A percentile compares a stretch with the other conserved stretches of the same genome.
Evolutionary conservation across 2,113 vertebrate genomes (phyloP).

Genomic region (Bungarus multicinctus): DNA sequence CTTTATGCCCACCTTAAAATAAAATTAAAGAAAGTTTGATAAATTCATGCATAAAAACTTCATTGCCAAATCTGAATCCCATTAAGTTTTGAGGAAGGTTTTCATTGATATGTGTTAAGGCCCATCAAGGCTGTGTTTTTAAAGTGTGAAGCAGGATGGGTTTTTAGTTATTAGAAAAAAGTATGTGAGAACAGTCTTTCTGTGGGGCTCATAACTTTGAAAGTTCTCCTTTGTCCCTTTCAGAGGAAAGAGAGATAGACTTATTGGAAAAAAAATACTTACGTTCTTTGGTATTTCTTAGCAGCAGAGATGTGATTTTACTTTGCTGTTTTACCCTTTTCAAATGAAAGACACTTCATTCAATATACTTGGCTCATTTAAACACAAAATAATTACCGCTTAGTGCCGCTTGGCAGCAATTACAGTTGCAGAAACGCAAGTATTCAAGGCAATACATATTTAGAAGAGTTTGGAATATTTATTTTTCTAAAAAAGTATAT

Average conservation of each 20-base stretch:
- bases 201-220: background rate
- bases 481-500: background rate
- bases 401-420: background rate
- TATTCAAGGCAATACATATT: background rate
- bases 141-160: background rate
- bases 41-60: background rate
- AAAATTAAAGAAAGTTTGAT: background rate
- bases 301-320: background rate
- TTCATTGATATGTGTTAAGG: background rate
- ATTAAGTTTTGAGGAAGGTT: background rate
- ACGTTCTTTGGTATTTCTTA: background rate
- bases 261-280: background rate
- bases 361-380: background rate
- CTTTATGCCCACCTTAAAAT: background rate
- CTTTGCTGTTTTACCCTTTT: background rate
- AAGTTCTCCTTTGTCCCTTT: background rate
- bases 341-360: background rate
- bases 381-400: background rate
- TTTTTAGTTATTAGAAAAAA: background rate
- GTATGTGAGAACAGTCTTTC: background rate
- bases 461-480: background rate
- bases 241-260: background rate
- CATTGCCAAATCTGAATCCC: background rate
- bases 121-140: background rate
- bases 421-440: background rate